Evolutionary conservation across 1,140 invertebrate species (phyloP).

Genomic region (Camponotus vicinus): DNA sequence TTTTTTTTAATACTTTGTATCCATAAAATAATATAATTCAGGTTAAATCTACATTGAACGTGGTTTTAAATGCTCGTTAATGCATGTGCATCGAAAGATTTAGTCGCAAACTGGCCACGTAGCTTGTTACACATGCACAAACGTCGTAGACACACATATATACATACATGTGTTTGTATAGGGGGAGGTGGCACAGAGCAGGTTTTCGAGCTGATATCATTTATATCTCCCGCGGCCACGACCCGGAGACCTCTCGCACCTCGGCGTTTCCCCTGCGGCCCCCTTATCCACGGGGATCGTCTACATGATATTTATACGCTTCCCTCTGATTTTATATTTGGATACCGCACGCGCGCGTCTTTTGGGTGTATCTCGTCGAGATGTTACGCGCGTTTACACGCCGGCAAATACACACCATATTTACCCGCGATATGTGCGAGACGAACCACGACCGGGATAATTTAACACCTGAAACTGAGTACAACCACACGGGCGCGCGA

Average conservation of each 20-base stretch:
- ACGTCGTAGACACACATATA: neutral
- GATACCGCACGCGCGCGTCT: conserved; percentile 63
- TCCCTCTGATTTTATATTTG: conserved; percentile 73
- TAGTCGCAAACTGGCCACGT: conserved; percentile 21
- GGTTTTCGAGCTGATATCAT: conserved; percentile 76
- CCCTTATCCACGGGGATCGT: conserved; percentile 69
- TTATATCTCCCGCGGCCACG: conserved; percentile 74
- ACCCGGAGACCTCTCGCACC: conserved; percentile 65
- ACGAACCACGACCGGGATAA: conserved; percentile 55
- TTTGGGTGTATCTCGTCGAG: conserved; percentile 66
- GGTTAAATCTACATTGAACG: conserved; percentile 1
- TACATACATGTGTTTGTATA: conserved; percentile 28
- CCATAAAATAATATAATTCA: neutral
- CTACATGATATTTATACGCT: conserved; percentile 71
- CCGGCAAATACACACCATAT: conserved; percentile 40
- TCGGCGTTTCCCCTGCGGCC: conserved; percentile 40
- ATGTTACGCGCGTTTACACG: conserved; percentile 66
- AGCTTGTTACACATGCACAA: neutral
- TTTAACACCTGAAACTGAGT: conserved; percentile 66
- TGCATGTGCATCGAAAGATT: conserved; percentile 27
- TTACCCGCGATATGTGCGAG: conserved; percentile 63
- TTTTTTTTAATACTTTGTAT: neutral
- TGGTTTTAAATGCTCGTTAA: conserved; percentile 47
- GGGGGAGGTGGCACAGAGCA: conserved; percentile 67
- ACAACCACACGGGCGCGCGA: neutral